phyloP scores from a whole-genome alignment of 1,140 invertebrate species.

The Drosophila eugracilis region DNA sequence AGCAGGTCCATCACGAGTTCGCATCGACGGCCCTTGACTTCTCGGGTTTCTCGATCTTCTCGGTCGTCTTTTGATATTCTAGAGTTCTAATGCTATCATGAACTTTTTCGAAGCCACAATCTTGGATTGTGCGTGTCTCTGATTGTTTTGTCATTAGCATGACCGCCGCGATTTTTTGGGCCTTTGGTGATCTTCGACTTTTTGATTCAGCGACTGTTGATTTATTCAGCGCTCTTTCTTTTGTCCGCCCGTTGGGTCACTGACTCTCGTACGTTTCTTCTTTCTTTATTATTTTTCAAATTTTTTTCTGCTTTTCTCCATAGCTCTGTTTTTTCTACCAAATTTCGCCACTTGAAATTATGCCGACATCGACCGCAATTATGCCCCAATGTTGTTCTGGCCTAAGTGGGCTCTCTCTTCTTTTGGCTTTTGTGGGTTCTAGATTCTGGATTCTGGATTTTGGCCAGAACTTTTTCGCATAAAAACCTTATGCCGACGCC shows the following conservation, averaged over 20 bases:
- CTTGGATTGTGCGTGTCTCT: conserved; percentile 38
- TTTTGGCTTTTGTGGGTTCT: conserved; percentile 13
- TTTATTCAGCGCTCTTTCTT: conserved; percentile 32
- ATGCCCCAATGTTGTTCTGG: conserved; percentile 53
- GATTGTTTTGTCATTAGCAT: conserved; percentile 81
- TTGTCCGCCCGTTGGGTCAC: conserved; percentile 29
- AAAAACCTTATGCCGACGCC: conserved; percentile 68
- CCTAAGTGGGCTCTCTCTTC: conserved; percentile 45
- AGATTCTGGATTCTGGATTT: conserved; percentile 1
- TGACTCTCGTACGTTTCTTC: conserved; percentile 29
- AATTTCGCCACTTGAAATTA: conserved; percentile 72
- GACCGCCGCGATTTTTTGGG: conserved; percentile 29
- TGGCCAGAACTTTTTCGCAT: conserved; percentile 73
- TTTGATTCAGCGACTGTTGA: conserved; percentile 24
- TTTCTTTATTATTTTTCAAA: too few species aligned
- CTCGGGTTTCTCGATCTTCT: conserved; percentile 9
- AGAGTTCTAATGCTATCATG: too few species aligned
- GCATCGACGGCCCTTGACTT: conserved; percentile 8
- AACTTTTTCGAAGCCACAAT: too few species aligned
- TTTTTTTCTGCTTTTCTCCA: conserved; percentile 1
- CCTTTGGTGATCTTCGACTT: conserved; percentile 34
- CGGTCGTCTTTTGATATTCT: too few species aligned
- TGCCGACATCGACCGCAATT: conserved; percentile 75
- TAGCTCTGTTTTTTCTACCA: conserved; percentile 7
- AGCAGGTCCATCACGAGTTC: conserved; percentile 38